These are phyloP conservation scores for Condylostylus longicornis DNA, from an alignment of 1,140 invertebrate species.

Conservation along the genomic window DNA sequence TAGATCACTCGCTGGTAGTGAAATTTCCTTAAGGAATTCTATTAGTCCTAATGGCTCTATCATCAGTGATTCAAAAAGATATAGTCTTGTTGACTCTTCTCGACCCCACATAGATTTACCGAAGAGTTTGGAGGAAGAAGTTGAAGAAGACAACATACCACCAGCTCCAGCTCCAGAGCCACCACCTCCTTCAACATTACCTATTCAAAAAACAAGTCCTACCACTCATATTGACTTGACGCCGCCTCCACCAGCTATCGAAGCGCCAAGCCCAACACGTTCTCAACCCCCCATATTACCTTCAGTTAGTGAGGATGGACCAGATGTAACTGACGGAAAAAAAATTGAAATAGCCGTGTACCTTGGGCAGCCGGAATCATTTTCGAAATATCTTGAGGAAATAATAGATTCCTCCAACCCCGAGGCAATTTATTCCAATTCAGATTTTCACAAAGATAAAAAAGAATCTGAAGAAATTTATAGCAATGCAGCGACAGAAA, in stretches of 20 bases:
- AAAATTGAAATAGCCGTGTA: constrained; percentile 70
- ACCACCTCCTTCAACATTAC: constrained; percentile 24
- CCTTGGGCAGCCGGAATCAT: constrained; percentile 63
- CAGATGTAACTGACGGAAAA: constrained; percentile 69
- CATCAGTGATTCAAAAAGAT: constrained; percentile 28
- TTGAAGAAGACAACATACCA: constrained; percentile 35
- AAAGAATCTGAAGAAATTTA: background rate
- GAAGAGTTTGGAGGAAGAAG: constrained; percentile 34
- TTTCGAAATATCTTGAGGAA: constrained; percentile 53
- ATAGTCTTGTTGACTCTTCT: constrained; percentile 30
- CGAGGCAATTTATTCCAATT: constrained; percentile 32
- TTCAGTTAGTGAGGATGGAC: constrained; percentile 44
- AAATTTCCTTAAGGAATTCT: constrained; percentile 53
- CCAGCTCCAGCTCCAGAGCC: constrained; percentile 31
- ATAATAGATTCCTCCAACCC: constrained; percentile 34
- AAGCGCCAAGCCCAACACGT: constrained; percentile 22
- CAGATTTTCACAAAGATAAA: background rate
- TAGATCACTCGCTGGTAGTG: constrained; percentile 64
- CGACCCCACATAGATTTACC: constrained; percentile 33
- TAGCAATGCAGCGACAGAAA: constrained; percentile 34
- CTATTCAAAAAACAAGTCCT: constrained; percentile 22
- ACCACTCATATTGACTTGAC: constrained; percentile 28
- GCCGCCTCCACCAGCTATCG: constrained; percentile 26
- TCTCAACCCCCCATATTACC: constrained; percentile 12
- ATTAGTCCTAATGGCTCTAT: constrained; percentile 37